phyloP scores from a whole-genome alignment of 2,888 invertebrate species.

The Zaprionus lineosus region DNA sequence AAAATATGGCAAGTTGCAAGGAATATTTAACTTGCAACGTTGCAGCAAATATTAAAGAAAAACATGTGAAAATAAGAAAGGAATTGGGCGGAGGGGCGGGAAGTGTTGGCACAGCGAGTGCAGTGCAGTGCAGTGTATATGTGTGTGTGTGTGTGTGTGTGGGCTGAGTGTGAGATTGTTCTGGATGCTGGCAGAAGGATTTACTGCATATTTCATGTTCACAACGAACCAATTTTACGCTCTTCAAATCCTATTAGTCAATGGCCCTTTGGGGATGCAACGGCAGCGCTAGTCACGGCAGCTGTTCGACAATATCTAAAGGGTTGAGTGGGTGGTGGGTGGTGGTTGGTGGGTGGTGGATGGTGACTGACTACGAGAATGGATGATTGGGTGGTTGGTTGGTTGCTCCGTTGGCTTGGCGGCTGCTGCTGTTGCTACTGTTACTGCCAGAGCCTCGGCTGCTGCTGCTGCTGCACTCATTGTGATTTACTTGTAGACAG shows the following conservation, averaged over 20 bases:
- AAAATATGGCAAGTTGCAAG: conserved; percentile 62
- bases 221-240: conserved; percentile 84
- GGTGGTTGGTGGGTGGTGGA: conserved; percentile 10
- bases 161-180: conserved; percentile 26
- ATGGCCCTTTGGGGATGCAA: conserved; percentile 80
- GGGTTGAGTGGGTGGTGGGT: conserved; percentile 48
- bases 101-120: background rate
- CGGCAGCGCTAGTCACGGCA: conserved; percentile 57
- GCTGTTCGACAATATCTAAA: conserved; percentile 67
- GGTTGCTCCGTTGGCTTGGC: conserved; percentile 19
- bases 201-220: conserved; percentile 83
- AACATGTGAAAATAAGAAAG: conserved; percentile 57
- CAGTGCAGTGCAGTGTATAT: background rate
- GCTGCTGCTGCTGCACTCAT: conserved; percentile 62
- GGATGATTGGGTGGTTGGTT: conserved; percentile 6
- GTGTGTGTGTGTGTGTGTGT: background rate
- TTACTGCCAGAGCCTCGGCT: conserved; percentile 49
- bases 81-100: background rate
- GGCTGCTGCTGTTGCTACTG: conserved; percentile 54
- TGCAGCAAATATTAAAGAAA: conserved; percentile 75
- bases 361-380: too few relatives aligned
- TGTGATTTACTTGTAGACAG: conserved; percentile 65
- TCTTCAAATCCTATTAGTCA: conserved; percentile 84
- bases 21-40: conserved; percentile 74
- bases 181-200: conserved; percentile 79